Base-by-base conservation (phyloP, 1,140 invertebrate species). In the Aphelenchoides besseyi region DNA sequence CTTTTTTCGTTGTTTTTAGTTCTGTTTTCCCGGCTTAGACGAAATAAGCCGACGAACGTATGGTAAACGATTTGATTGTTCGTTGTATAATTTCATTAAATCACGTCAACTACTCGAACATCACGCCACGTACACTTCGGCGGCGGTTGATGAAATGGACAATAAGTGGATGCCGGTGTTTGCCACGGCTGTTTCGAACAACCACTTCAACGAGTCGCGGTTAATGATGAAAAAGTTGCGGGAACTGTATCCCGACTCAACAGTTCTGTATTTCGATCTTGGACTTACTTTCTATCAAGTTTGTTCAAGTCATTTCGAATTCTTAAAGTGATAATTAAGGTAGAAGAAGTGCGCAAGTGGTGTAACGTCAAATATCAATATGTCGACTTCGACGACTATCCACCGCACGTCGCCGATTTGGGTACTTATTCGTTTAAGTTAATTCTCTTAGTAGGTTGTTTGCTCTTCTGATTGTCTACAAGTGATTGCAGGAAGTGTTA, bases 341-440 rank as follows among this genome's bases (percentile, higher is more conserved):
- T 8, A 8, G 57, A n/a, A 32, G 33, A 64, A 64, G 62, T 64
- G 5, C 3, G 5, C n/a, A n/a, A 26, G 9, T 66, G 63, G 63
- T 66, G 63, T 33, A 66, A 66, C 12, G 1, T 66, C 2, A 33
- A 66, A 3, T 35, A 35, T 3, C 16, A 32, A 66, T 0, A 16
- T 37, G n/a, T 53, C 63, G 30, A 66, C 36, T 66, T 66, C 63
- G 12, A 12, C 63, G n/a, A 2, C 16, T 66, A 66, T 66, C 63
- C 63, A 1, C 1, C 28, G n/a, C 63, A 66, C 3, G 16, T 66
- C 9, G 16, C 9, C 12, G 30, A 66, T 66, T 37, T 66, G 2
- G 12, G 16, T 9, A 66, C 30, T 32, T 66, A 66, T 8, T 16
- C 63, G 16, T 66, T 66, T 32, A 66, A 66, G 36, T 29, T 66